Evolutionary conservation across 30 jellyfish, hydroid and myxozoan genomes (phyloP), one percentile per base, ranked within the genome.

Genomic region (Euphysa ruthae): DNA sequence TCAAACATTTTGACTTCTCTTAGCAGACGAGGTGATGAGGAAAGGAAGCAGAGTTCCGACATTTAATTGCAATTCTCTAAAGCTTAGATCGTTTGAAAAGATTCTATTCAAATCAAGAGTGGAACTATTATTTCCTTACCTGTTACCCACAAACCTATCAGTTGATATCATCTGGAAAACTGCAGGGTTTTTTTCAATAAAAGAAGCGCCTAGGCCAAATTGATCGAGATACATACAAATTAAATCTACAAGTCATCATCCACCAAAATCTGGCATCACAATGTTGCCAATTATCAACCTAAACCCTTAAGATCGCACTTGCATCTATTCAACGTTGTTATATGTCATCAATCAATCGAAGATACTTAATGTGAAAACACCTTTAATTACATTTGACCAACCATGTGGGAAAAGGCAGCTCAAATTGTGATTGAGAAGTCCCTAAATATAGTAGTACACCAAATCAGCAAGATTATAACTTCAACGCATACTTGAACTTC

Each of bases 151-250:
- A n/a, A n/a, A n/a, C n/a, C n/a, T n/a, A n/a, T n/a, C n/a, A n/a
- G n/a, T n/a, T n/a, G n/a, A n/a, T n/a, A n/a, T n/a, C n/a, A n/a
- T n/a, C n/a, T n/a, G n/a, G n/a, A n/a, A n/a, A 38, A n/a, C 52
- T 38, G 52, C 52, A 38, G 52, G 52, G n/a, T 8, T 38, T 12
- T 38, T 38, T 38, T 38, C 52, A 38, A 38, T 8, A 38, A 38
- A 38, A n/a, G 52, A 38, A n/a, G n/a, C 52, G 52, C 7, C 73
- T 19, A 66, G 63, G 2, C 91, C 83, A n/a, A 7, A 12, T 21
- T 76, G 85, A 71, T 66, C 91, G 49, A 75, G 83, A 38, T 31
- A 18, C 14, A 76, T 76, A 77, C 86, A 66, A 50, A 8, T 28
- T 8, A 32, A 49, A 1, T 29, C 44, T 15, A 51, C 2, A 10